Evolutionary conservation across 2,888 invertebrate species (phyloP).

Genomic region (Rhagophthalmus giganteus): DNA sequence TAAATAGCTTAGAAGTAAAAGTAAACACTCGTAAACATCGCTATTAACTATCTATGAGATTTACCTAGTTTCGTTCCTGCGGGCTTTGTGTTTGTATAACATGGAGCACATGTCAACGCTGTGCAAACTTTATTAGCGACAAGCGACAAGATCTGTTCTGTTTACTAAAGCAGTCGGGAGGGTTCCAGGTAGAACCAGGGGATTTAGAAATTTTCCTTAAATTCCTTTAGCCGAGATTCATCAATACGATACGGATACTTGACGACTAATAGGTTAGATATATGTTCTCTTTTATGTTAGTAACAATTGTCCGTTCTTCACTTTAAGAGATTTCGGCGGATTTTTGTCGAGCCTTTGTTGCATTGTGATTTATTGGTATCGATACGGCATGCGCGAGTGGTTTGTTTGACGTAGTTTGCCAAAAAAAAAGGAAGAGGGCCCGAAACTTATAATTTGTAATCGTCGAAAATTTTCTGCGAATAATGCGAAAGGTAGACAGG

Average conservation of each 20-base stretch:
- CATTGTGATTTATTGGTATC: slow-evolving; percentile 18
- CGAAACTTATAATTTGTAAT: too few relatives aligned
- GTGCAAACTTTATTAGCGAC: slow-evolving; percentile 55
- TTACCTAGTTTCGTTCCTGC: slow-evolving; percentile 28
- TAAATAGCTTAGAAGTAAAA: slow-evolving; percentile 24
- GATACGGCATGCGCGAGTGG: slow-evolving; percentile 1
- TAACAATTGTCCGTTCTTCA: slow-evolving; percentile 21
- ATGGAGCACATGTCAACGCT: slow-evolving; percentile 53
- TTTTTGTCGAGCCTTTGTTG: slow-evolving; percentile 16
- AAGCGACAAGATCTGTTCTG: slow-evolving; percentile 52
- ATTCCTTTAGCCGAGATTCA: slow-evolving; percentile 28
- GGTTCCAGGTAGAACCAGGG: slow-evolving; percentile 20
- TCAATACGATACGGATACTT: slow-evolving; percentile 29
- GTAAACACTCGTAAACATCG: slow-evolving; percentile 23
- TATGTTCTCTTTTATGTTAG: slow-evolving; percentile 21
- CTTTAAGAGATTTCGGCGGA: slow-evolving; percentile 22
- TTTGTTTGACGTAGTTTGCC: neutral
- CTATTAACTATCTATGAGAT: slow-evolving; percentile 26
- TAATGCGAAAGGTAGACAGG: slow-evolving; percentile 5
- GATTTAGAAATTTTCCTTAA: slow-evolving; percentile 15
- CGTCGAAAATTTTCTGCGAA: too few relatives aligned
- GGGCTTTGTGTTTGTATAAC: slow-evolving; percentile 45
- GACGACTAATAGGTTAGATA: slow-evolving; percentile 23
- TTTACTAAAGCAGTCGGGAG: slow-evolving; percentile 32
- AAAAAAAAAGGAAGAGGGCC: neutral